phyloP scores from a whole-genome alignment of 1,140 invertebrate genomes.

The Acromyrmex echinatior region DNA sequence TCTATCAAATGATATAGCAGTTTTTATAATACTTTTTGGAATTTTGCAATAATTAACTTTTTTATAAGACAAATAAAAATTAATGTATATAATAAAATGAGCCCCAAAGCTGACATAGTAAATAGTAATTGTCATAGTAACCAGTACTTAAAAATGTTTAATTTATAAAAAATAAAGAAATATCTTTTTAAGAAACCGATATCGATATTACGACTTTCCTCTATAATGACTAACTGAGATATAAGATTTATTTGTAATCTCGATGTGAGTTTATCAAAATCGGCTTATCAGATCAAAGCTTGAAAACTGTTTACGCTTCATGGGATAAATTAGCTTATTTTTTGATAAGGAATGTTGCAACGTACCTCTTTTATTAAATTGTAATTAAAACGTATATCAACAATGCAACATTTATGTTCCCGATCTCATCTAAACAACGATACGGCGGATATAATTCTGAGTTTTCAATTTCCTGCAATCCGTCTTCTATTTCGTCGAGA shows the following conservation, averaged over 20 bases:
- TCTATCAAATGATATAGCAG: no score
- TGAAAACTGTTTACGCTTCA: not conserved
- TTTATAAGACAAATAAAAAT: no score
- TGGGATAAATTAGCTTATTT: not conserved
- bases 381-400: not conserved
- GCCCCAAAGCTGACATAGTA: no score
- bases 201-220: not conserved
- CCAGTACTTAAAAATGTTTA: no score
- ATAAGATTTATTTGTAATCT: not conserved
- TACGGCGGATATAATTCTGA: not conserved
- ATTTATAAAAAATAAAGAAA: no score
- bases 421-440: not conserved
- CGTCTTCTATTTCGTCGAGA: slow-evolving; percentile 6
- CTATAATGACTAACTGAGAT: not conserved
- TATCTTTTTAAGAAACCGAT: no score
- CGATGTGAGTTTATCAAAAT: not conserved
- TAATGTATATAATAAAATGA: no score
- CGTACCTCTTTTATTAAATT: not conserved
- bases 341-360: not conserved
- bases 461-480: not conserved
- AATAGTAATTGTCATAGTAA: no score
- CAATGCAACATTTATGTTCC: not conserved
- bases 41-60: no score
- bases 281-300: not conserved
- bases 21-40: no score